A percentile compares a stretch with the other conserved stretches of the same genome.
These are phyloP conservation scores for Ectropis crepuscularia DNA, from an alignment of 2,888 invertebrate species.

Conservation along the genomic window DNA sequence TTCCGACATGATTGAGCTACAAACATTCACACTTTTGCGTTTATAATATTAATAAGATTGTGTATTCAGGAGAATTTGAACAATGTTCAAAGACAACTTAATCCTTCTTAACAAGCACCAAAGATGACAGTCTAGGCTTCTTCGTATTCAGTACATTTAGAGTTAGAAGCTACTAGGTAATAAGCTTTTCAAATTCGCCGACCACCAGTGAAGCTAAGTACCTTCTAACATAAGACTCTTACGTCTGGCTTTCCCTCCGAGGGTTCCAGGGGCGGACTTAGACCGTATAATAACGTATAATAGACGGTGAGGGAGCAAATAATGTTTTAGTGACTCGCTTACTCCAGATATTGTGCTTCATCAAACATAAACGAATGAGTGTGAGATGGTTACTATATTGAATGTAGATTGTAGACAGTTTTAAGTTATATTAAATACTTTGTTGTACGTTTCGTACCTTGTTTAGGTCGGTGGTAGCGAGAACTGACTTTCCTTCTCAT, in stretches of 20 bases:
- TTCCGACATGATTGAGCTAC: too few relatives aligned
- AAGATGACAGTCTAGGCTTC: conserved; percentile 22
- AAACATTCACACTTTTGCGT: too few relatives aligned
- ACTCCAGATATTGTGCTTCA: conserved; percentile 5
- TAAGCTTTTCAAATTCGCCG: conserved; percentile 55
- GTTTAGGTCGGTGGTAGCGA: too few relatives aligned
- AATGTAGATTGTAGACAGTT: neutral
- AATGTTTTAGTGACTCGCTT: conserved; percentile 10
- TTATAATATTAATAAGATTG: too few relatives aligned
- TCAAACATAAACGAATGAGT: conserved; percentile 8
- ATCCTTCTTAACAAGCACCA: neutral
- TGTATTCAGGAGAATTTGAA: neutral
- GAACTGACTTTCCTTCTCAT: too few relatives aligned
- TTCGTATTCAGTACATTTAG: conserved; percentile 38
- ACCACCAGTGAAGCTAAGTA: conserved; percentile 49
- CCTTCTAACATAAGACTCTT: conserved; percentile 58
- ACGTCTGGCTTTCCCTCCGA: conserved; percentile 52
- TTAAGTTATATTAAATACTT: too few relatives aligned
- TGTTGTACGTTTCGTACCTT: too few relatives aligned
- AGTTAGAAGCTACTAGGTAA: conserved; percentile 43
- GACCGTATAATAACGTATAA: conserved; percentile 22
- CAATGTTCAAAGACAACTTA: neutral
- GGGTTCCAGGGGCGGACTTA: conserved; percentile 31
- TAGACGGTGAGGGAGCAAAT: conserved; percentile 7
- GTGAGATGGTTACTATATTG: conserved; percentile 1